phyloP scores from a whole-genome alignment of 2,113 vertebrate genomes.

The Gasterosteus aculeatus region DNA sequence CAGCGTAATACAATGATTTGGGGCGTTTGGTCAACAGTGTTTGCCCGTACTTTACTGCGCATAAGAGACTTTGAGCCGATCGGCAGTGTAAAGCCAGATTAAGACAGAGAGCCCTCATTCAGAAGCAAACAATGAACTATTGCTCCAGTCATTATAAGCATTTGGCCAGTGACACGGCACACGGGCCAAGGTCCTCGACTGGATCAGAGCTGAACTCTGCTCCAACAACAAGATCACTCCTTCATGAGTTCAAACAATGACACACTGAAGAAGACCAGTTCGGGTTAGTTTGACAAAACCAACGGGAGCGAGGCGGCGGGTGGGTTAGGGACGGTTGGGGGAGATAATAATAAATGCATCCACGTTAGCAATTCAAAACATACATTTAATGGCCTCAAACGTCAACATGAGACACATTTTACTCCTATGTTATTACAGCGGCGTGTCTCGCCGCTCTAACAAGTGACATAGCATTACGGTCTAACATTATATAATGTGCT shows the following conservation, averaged over 20 bases:
- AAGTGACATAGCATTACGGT: conserved; percentile 45
- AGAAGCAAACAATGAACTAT: conserved; percentile 80
- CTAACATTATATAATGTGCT: conserved; percentile 39
- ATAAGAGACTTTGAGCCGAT: conserved; percentile 78
- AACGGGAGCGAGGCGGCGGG: neutral
- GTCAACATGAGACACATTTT: conserved; percentile 55
- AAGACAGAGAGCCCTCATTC: conserved; percentile 77
- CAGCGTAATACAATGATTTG: conserved; percentile 27
- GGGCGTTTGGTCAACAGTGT: conserved; percentile 36
- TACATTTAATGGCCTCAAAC: conserved; percentile 67
- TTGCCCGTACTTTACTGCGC: conserved; percentile 59
- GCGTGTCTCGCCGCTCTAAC: conserved; percentile 25
- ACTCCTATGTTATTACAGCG: conserved; percentile 45
- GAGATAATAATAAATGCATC: conserved; percentile 51
- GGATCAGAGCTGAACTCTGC: conserved; percentile 46
- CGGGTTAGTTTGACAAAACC: conserved; percentile 11
- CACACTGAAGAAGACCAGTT: conserved; percentile 12
- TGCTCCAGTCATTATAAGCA: conserved; percentile 76
- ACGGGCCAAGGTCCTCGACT: conserved; percentile 49
- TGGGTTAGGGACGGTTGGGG: neutral
- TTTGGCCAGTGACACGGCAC: conserved; percentile 72
- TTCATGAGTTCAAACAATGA: conserved; percentile 25
- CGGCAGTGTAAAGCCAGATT: conserved; percentile 76
- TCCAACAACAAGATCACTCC: conserved; percentile 24
- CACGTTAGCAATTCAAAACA: conserved; percentile 47